Evolutionary conservation across 2,797 vertebrate genomes (phyloP).

Genomic region (Rhinophrynus dorsalis): DNA sequence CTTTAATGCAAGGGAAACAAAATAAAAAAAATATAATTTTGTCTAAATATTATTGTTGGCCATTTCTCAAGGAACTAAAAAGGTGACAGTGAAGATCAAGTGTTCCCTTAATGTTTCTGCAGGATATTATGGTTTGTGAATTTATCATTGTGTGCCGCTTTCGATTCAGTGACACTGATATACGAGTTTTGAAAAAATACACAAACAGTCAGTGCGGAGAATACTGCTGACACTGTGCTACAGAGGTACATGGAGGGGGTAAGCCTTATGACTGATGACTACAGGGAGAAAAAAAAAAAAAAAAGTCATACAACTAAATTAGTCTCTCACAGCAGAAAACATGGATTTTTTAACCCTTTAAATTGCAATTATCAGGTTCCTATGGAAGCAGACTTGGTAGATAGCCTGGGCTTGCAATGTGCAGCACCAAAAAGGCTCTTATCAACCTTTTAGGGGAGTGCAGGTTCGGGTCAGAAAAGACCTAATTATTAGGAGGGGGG

Average conservation of each 20-base stretch:
- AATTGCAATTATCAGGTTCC: no score
- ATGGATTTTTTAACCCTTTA: no score
- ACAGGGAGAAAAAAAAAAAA: not conserved
- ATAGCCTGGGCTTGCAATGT: no score
- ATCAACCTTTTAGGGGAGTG: no score
- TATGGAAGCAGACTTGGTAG: no score
- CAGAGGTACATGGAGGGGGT: conserved; percentile 14
- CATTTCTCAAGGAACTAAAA: not conserved
- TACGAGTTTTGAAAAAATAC: conserved; percentile 40
- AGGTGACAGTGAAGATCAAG: not conserved
- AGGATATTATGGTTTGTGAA: conserved; percentile 11
- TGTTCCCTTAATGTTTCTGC: conserved; percentile 1
- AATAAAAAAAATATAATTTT: no score
- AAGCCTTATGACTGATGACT: conserved; percentile 31
- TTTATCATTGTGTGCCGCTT: conserved; percentile 30
- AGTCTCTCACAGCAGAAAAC: conserved; percentile 14
- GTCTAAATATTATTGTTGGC: not conserved
- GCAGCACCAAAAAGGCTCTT: no score
- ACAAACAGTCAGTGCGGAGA: conserved; percentile 18
- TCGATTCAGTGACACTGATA: conserved; percentile 35
- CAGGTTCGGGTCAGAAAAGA: no score
- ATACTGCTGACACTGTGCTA: conserved; percentile 35
- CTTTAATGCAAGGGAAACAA: not conserved
- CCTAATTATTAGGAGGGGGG: no score
- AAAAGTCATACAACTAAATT: conserved; percentile 38